These are phyloP conservation scores for Manduca sexta DNA, from an alignment of 1,140 invertebrate species.

Conservation along the genomic window DNA sequence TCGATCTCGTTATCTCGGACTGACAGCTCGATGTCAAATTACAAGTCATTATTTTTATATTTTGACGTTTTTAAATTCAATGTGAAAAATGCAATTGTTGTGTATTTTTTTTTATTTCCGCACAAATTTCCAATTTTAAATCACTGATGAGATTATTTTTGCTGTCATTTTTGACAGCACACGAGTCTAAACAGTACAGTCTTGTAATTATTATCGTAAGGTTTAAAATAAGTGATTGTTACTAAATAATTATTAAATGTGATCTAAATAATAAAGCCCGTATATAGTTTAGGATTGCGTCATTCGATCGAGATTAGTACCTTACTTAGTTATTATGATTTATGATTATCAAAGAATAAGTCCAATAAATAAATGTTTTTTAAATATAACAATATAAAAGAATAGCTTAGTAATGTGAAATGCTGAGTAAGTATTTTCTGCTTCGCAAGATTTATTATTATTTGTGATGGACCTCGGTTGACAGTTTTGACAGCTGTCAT, in stretches of 20 bases:
- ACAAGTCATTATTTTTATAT: neutral
- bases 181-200: neutral
- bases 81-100: neutral
- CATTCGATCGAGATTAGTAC: constrained; percentile 6
- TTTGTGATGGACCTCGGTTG: neutral
- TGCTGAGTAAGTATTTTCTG: no score
- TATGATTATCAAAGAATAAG: neutral
- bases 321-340: constrained; percentile 1
- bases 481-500: constrained; percentile 1
- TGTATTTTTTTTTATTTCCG: constrained; percentile 6
- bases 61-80: no score
- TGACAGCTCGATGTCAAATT: neutral
- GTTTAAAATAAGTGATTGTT: constrained; percentile 4
- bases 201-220: constrained; percentile 8
- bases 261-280: constrained; percentile 9
- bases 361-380: neutral
- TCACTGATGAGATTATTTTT: neutral
- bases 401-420: no score
- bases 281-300: no score
- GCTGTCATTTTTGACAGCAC: constrained; percentile 6
- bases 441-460: no score
- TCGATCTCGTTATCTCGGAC: no score
- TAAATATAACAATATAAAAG: constrained; percentile 1
- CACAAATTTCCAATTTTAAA: constrained; percentile 5
- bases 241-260: constrained; percentile 19